These are phyloP conservation scores for Lithobius niger DNA, from an alignment of 1,140 invertebrate species.

Conservation along the genomic window DNA sequence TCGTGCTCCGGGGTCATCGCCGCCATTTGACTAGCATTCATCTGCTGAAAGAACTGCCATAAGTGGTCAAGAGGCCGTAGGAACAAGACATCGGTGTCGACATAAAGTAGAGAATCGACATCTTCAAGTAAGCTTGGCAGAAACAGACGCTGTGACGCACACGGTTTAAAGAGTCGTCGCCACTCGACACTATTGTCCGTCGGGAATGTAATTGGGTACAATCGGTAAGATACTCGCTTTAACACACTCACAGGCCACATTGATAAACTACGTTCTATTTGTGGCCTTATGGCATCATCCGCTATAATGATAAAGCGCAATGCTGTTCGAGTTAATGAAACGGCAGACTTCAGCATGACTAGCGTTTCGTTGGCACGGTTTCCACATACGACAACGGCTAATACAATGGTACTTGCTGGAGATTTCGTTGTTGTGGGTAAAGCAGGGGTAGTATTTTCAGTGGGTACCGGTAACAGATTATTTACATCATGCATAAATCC, in stretches of 20 bases:
- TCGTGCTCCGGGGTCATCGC: conserved; percentile 80
- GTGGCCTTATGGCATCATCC: conserved; percentile 40
- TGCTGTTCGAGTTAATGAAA: conserved; percentile 51
- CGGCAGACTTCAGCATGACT: conserved; percentile 72
- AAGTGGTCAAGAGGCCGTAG: conserved; percentile 62
- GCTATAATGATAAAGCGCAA: conserved; percentile 64
- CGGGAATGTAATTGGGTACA: conserved; percentile 66
- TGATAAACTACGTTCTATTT: conserved; percentile 9
- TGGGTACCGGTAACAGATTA: no score
- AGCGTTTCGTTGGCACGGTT: conserved; percentile 56
- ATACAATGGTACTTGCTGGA: no score
- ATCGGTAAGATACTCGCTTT: conserved; percentile 51
- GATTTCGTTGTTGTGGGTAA: no score
- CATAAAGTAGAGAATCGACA: conserved; percentile 76
- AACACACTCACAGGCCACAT: conserved; percentile 53
- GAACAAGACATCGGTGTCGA: conserved; percentile 85
- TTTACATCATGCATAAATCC: no score
- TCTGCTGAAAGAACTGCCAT: conserved; percentile 66
- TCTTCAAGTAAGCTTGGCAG: conserved; percentile 65
- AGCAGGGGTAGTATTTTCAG: no score
- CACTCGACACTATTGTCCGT: conserved; percentile 52
- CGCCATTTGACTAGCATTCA: conserved; percentile 76
- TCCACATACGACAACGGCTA: conserved; percentile 54
- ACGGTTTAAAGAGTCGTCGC: conserved; percentile 80
- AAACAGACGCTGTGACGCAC: conserved; percentile 80